Percentiles rank a stretch among this genome's conserved stretches.
Evolutionary conservation across 2,797 vertebrate species (phyloP).

Genomic region (Ambastaia sidthimunki): DNA sequence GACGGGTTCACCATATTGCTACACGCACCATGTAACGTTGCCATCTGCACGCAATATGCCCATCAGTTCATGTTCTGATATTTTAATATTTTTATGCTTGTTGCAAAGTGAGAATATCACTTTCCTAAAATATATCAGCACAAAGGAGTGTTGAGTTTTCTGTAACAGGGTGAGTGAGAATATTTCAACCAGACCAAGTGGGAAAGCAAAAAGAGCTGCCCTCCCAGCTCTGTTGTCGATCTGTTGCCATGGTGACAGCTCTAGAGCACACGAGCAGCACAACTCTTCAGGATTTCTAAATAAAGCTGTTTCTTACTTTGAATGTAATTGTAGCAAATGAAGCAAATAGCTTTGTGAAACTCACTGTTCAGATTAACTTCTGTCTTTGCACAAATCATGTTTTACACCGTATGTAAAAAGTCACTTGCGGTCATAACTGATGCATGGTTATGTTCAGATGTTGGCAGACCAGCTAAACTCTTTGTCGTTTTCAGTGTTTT

Average conservation of each 20-base stretch:
- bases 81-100: constrained; percentile 34
- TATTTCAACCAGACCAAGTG: constrained; percentile 58
- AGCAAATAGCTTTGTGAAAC: constrained; percentile 30
- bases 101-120: constrained; percentile 42
- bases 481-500: background rate
- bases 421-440: background rate
- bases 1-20: constrained; percentile 1
- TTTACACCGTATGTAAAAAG: background rate
- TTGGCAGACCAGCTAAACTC: background rate
- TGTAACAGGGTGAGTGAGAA: constrained; percentile 63
- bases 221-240: constrained; percentile 80
- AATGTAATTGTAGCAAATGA: constrained; percentile 58
- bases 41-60: constrained; percentile 29
- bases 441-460: constrained; percentile 3
- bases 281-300: constrained; percentile 82
- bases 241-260: constrained; percentile 83
- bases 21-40: background rate
- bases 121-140: constrained; percentile 54
- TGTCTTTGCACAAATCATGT: constrained; percentile 2
- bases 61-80: constrained; percentile 22
- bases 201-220: constrained; percentile 69
- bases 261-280: constrained; percentile 75
- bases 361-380: constrained; percentile 23
- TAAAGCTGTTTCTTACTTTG: constrained; percentile 71
- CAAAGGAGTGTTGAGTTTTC: constrained; percentile 64